Conservation (phyloP, 2,797 vertebrate genomes). For the Diglossa cyanea region DNA sequence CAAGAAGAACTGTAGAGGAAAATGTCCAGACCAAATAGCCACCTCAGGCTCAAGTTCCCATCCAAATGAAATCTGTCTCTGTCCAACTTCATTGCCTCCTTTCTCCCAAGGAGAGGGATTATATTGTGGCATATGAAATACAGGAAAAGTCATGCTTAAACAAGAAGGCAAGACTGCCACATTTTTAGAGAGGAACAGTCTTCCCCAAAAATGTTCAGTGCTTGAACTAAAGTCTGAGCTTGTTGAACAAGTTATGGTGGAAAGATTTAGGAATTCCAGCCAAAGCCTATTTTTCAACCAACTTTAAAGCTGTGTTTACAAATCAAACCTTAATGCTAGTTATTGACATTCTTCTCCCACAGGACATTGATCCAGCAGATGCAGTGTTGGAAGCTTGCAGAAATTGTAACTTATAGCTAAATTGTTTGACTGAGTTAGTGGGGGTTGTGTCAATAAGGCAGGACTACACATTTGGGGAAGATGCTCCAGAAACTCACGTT, state of each 20-base stretch:
- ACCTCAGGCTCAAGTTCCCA: not conserved
- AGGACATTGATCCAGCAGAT: not conserved
- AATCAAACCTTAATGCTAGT: not conserved
- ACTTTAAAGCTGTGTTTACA: not conserved
- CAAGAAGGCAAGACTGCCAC: not conserved
- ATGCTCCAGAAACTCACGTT: not conserved
- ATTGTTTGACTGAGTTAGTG: not conserved
- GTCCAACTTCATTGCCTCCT: not conserved
- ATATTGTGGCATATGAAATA: not conserved
- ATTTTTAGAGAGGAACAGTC: not conserved
- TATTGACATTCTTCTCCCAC: slow-evolving; percentile 7
- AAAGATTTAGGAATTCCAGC: not conserved
- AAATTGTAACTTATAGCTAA: slow-evolving; percentile 5
- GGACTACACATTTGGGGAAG: not conserved
- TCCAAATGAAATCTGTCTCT: not conserved
- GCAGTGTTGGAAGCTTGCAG: not conserved
- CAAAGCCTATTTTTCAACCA: not conserved
- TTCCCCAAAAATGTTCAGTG: not conserved
- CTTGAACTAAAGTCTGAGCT: not conserved
- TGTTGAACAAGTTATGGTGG: not conserved
- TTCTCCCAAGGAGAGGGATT: not conserved
- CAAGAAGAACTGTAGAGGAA: not conserved
- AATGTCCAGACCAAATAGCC: not conserved
- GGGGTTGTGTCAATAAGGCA: not conserved
- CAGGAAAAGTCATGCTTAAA: not conserved